These are phyloP conservation scores for Drosophila melanogaster DNA, from an alignment of 1,140 invertebrate species.

Conservation along the genomic window DNA sequence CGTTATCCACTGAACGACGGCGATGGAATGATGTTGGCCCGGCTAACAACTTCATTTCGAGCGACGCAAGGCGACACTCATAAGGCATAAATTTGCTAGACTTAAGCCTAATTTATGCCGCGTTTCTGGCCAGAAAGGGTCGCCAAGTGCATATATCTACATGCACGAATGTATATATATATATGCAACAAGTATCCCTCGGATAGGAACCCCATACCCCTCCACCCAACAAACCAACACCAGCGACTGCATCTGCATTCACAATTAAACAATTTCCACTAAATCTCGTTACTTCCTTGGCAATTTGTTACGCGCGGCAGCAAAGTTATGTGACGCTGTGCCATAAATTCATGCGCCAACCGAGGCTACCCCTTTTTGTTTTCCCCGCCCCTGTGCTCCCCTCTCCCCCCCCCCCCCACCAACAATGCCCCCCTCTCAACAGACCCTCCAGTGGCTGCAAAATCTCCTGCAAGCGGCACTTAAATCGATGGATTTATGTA, in stretches of 20 bases:
- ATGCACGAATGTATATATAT: not conserved
- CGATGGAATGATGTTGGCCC: constrained; percentile 69
- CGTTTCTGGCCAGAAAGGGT: constrained; percentile 64
- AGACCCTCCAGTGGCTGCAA: constrained; percentile 43
- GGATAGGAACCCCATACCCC: constrained; percentile 1
- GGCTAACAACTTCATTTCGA: constrained; percentile 84
- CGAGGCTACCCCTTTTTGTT: constrained; percentile 38
- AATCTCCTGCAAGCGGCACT: constrained; percentile 76
- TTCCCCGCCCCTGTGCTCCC: constrained; percentile 2
- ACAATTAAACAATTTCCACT: constrained; percentile 85
- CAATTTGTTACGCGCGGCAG: constrained; percentile 84
- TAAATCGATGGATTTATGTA: constrained; percentile 82
- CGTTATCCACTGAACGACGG: not conserved
- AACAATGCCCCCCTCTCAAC: not conserved
- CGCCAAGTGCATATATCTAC: constrained; percentile 26
- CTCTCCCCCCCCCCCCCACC: not conserved
- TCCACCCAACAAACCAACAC: not conserved
- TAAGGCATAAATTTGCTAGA: constrained; percentile 84
- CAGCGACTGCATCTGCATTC: constrained; percentile 76
- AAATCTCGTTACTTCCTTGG: constrained; percentile 84
- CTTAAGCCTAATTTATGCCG: constrained; percentile 84
- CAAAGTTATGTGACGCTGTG: constrained; percentile 84
- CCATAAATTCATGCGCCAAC: constrained; percentile 83
- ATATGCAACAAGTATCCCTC: constrained; percentile 64
- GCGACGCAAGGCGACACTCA: constrained; percentile 67